Evolutionary conservation across 2,888 invertebrate species (phyloP), one percentile per base, ranked within the genome.

Genomic region (Microctonus brassicae): DNA sequence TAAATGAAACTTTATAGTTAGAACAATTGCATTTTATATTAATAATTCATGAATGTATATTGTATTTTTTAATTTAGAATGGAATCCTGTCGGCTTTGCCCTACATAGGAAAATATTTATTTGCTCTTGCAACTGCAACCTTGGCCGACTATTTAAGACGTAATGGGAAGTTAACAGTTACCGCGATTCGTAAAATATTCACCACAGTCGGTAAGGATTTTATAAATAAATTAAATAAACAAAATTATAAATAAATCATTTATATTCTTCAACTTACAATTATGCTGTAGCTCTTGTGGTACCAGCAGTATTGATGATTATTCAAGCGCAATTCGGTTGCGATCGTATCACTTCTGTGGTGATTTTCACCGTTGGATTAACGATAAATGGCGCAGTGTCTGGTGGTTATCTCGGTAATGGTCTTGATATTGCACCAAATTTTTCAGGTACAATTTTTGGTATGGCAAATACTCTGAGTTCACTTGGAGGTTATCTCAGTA

Each of bases 381-480:
- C 95, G 76, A 91, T 95, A 81, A 95, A 95, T 87, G 96, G 96
- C 22, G 95, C 93, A 0, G 95, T 95, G 17, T 95, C 95, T 0
- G 95, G 94, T 10, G 96, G 96, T 0, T 96, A 95, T 86, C 90
- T 95, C 33, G 94, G 95, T 75, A 96, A 96, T 83, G 95, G 94
- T 11, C 89, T 96, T 26, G 96, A 96, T 81, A 95, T 96, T 79
- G 95, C 96, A 2, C 96, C 96, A 0, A 95, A 95, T 86, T 96
- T 95, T 84, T 94, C 95, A 70, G 94, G 96, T 0, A 96, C 96
- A 1, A 95, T 96, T 75, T 95, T 96, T 86, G 96, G 96, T 47
- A 89, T 96, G 89, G 95, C 95, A n/a, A 96, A 96, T 83, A 95
- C 95, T 0, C 87, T 95, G 69, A 95, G 95, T 0, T 95, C 95